A percentile compares a stretch with the other conserved stretches of the same genome.
Conservation (phyloP, 1,140 invertebrate species). For the Centruroides sculpturatus region DNA sequence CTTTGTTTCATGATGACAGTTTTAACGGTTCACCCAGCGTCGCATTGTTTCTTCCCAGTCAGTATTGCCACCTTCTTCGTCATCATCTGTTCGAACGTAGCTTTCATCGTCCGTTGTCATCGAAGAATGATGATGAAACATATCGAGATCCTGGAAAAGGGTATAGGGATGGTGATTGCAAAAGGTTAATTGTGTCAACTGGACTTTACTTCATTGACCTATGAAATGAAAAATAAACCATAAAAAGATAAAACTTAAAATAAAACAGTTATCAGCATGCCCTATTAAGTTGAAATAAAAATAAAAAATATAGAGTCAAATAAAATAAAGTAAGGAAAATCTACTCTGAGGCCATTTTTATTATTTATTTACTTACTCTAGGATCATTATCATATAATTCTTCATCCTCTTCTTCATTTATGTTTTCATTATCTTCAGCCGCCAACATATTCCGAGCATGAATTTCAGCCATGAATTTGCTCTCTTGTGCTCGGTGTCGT, state of each 20-base stretch:
- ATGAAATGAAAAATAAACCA: background rate
- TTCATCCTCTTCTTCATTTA: conserved; percentile 30
- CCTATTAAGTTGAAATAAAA: background rate
- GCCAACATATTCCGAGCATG: conserved; percentile 34
- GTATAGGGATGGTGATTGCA: background rate
- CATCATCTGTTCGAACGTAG: conserved; percentile 30
- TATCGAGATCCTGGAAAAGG: conserved; percentile 24
- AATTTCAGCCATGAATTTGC: conserved; percentile 45
- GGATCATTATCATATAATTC: conserved; percentile 30
- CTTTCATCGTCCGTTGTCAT: conserved; percentile 32
- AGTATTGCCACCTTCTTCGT: conserved; percentile 39
- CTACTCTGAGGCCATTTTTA: background rate
- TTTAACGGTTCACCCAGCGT: conserved; percentile 50
- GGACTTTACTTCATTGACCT: background rate
- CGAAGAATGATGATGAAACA: conserved; percentile 22
- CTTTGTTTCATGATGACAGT: no score
- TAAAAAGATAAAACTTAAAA: background rate
- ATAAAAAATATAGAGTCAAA: background rate
- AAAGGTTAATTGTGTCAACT: background rate
- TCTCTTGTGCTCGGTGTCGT: conserved; percentile 46
- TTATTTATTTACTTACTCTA: conserved; percentile 20
- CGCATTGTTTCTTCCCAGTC: conserved; percentile 52
- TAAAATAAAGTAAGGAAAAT: background rate
- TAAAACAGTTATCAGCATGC: background rate
- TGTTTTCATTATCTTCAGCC: background rate